A percentile compares a stretch with the other conserved stretches of the same genome.
phyloP scores from a whole-genome alignment of 2,797 vertebrate species.

The Sandelia bainsii region DNA sequence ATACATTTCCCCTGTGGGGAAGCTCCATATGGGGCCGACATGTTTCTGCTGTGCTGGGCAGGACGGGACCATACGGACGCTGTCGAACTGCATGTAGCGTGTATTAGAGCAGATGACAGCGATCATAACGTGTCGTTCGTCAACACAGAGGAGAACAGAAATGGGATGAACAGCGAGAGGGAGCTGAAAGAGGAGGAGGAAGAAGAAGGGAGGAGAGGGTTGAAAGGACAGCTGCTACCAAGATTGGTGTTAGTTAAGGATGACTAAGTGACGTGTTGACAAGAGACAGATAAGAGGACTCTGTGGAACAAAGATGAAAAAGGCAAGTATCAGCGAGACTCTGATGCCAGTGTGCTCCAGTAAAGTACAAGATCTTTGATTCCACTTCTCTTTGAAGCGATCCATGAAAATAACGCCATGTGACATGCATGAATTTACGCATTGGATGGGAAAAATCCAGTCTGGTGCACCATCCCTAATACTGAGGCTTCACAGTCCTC shows the following conservation, averaged over 20 bases:
- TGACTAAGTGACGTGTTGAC: constrained; percentile 73
- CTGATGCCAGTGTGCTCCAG: constrained; percentile 52
- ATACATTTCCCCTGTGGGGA: constrained; percentile 46
- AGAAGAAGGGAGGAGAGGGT: constrained; percentile 25
- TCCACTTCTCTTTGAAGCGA: constrained; percentile 65
- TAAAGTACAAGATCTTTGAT: constrained; percentile 67
- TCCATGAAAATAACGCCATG: constrained; percentile 63
- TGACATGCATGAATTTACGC: constrained; percentile 66
- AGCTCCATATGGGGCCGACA: constrained; percentile 64
- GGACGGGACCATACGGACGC: constrained; percentile 47
- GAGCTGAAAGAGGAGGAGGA: constrained; percentile 1
- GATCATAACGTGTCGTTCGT: constrained; percentile 50
- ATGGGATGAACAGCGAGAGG: constrained; percentile 37
- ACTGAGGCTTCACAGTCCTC: constrained; percentile 25
- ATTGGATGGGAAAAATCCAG: constrained; percentile 24
- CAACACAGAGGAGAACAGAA: constrained; percentile 27
- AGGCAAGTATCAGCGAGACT: constrained; percentile 41
- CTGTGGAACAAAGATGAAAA: constrained; percentile 61
- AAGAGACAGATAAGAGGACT: constrained; percentile 61
- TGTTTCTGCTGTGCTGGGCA: constrained; percentile 48
- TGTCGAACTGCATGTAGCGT: constrained; percentile 42
- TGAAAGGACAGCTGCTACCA: constrained; percentile 56
- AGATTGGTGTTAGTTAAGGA: constrained; percentile 68
- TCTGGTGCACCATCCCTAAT: constrained; percentile 35
- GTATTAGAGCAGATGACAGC: constrained; percentile 51